Evolutionary conservation across 2,113 vertebrate species (phyloP), one percentile per base, ranked within the genome.

Genomic region (Empidonax alnorum): DNA sequence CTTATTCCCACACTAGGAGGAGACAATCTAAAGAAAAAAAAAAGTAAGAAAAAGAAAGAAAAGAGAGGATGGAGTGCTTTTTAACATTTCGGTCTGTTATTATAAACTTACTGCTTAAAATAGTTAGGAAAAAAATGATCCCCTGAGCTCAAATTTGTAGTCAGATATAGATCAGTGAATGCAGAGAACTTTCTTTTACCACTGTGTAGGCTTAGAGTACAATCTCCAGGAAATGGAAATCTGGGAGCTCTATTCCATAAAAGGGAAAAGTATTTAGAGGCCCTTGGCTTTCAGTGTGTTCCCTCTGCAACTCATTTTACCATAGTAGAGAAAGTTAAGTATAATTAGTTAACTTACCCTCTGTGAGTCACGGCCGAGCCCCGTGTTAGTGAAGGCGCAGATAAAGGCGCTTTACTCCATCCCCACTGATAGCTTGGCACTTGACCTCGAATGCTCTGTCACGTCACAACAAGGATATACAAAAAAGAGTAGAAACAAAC

Each of bases 241-340:
- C 97, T 94, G 94, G 89, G 95, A 97, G 95, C 96, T 93, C 82
- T 69, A 86, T 92, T 96, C 98, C 98, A 97, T 98, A 98, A 98
- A 98, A 98, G 98, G 98, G 96, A 98, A 98, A 98, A 98, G 82
- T 97, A 98, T 98, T 98, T 94, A 91, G 97, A 97, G 79, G 96
- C 74, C 89, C 93, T 97, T 96, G 95, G 91, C 92, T 96, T 96
- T 94, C 69, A 74, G 77, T 63, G 49, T 10, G 62, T 65, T 97
- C 92, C 68, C 93, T 96, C 95, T 97, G 90, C 85, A 96, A 95
- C 92, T 88, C 72, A 39, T 97, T 95, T 97, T 74, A 97, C 93
- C 96, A 96, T 74, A 96, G 95, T 6, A 96, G 89, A 94, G 90
- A 97, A 94, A 95, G 91, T 79, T 75, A 74, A 96, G 93, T 65